Conservation (phyloP, 1,140 invertebrate species). For the Wasmannia auropunctata region DNA sequence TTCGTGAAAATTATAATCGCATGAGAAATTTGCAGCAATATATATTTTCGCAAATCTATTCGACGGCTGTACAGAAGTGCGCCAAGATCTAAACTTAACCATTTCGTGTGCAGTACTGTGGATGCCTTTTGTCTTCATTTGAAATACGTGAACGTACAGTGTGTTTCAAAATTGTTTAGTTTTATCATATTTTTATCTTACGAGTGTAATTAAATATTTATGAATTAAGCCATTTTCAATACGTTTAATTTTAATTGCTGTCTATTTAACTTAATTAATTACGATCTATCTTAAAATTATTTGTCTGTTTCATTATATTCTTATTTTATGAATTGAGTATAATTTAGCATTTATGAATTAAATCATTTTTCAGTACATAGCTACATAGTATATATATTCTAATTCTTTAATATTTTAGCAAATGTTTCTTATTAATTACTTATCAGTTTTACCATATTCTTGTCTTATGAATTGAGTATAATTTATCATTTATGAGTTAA, state of each 20-base stretch:
- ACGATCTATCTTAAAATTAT: neutral
- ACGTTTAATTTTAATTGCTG: neutral
- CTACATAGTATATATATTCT: too few species aligned
- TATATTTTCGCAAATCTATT: slow-evolving; percentile 14
- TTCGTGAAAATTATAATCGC: slow-evolving; percentile 41
- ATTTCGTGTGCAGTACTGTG: neutral
- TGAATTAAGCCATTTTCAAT: slow-evolving; percentile 7
- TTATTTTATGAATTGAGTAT: neutral
- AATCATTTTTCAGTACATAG: neutral
- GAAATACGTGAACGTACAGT: neutral
- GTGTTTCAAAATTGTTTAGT: neutral
- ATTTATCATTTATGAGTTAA: neutral
- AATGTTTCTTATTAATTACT: too few species aligned
- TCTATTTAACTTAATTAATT: slow-evolving; percentile 1
- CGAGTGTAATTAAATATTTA: neutral
- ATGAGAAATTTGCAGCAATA: neutral
- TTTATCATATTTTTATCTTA: neutral
- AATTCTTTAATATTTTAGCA: too few species aligned
- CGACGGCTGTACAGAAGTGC: neutral
- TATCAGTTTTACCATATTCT: neutral
- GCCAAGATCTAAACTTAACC: neutral
- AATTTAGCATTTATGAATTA: neutral
- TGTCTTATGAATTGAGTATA: neutral
- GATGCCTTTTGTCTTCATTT: neutral
- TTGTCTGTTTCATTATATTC: neutral